Evolutionary conservation across 2,113 vertebrate species (phyloP).

Genomic region (Paralichthys olivaceus): DNA sequence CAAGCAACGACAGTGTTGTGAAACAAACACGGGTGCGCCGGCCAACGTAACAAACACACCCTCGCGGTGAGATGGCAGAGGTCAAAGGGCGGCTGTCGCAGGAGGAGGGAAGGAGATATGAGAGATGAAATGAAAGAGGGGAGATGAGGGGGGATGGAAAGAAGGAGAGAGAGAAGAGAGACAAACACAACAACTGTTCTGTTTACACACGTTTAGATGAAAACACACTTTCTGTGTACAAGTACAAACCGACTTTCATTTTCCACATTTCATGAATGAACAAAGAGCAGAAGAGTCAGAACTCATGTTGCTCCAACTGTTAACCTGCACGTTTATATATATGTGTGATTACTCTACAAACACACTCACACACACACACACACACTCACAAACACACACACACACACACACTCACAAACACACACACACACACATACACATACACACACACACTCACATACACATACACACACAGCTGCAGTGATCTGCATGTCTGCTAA

Average conservation of each 20-base stretch:
- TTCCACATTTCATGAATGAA: neutral
- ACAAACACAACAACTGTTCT: neutral
- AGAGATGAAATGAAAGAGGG: neutral
- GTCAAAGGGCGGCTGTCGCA: slow-evolving; percentile 35
- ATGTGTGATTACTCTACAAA: too few relatives aligned
- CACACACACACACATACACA: too few relatives aligned
- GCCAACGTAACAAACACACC: slow-evolving; percentile 61
- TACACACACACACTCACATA: too few relatives aligned
- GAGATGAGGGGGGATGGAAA: neutral
- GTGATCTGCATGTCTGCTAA: too few relatives aligned
- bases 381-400: too few relatives aligned
- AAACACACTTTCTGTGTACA: neutral
- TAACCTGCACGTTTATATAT: too few relatives aligned
- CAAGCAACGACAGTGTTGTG: slow-evolving; percentile 17
- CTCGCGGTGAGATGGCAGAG: slow-evolving; percentile 11
- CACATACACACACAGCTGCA: too few relatives aligned
- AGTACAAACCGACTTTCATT: neutral
- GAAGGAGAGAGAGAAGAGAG: neutral
- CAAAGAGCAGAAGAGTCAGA: neutral
- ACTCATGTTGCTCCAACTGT: too few relatives aligned
- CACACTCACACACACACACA: too few relatives aligned
- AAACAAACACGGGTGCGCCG: slow-evolving; percentile 43
- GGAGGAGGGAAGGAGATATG: neutral
- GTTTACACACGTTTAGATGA: neutral
- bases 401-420: too few relatives aligned